Evolutionary conservation across 1,140 invertebrate species (phyloP).

Genomic region (Tetramorium alpestre): DNA sequence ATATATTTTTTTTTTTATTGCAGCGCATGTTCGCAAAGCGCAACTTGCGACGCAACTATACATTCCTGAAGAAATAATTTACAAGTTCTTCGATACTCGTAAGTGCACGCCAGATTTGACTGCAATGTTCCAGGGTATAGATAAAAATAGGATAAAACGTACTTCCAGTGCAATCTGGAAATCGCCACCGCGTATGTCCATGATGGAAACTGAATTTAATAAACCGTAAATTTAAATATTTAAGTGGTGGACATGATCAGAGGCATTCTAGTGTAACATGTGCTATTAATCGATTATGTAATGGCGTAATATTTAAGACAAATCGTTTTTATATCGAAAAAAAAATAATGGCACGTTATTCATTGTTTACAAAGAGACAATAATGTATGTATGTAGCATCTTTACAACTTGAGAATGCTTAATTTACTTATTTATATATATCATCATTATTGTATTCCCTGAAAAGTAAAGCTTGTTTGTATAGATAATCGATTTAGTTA

Average conservation of each 20-base stretch:
- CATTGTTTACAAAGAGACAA: conserved; percentile 17
- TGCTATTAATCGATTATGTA: neutral
- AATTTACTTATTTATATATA: conserved; percentile 51
- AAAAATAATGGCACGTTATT: conserved; percentile 9
- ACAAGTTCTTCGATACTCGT: conserved; percentile 88
- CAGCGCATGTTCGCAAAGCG: conserved; percentile 76
- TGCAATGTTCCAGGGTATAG: conserved; percentile 89
- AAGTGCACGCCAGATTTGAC: conserved; percentile 88
- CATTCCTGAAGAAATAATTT: conserved; percentile 82
- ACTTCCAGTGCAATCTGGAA: conserved; percentile 91
- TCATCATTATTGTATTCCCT: conserved; percentile 26
- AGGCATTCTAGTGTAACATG: neutral
- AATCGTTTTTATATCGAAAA: neutral
- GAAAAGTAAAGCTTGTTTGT: conserved; percentile 2
- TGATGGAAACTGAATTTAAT: conserved; percentile 68
- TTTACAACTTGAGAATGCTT: neutral
- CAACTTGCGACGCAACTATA: conserved; percentile 79
- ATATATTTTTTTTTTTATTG: conserved; percentile 67
- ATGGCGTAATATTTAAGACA: neutral
- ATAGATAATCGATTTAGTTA: conserved; percentile 7
- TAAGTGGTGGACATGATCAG: neutral
- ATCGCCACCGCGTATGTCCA: conserved; percentile 88
- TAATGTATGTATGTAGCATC: conserved; percentile 23
- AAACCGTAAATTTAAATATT: neutral
- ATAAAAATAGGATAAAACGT: conserved; percentile 88